A percentile compares a stretch with the other conserved stretches of the same genome.
phyloP scores from a whole-genome alignment of 2,888 invertebrate genomes.

The Chouioia cunea region DNA sequence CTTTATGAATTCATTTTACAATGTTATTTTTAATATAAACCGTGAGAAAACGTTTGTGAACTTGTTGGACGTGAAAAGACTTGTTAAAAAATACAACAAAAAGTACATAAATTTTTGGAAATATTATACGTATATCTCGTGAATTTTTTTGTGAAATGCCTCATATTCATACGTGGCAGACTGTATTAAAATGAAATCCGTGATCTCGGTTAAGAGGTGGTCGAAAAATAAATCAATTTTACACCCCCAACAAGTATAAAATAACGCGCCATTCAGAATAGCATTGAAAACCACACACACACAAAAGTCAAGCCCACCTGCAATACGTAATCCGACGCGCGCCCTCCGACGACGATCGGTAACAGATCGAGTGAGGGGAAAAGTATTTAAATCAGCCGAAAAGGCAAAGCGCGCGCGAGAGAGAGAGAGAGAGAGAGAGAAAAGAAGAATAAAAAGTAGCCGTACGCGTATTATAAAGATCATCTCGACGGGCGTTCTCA shows the following conservation, averaged over 20 bases:
- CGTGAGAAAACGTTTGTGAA: no score
- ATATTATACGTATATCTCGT: no score
- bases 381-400: neutral
- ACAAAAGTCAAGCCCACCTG: constrained; percentile 14
- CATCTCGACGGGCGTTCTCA: constrained; percentile 24
- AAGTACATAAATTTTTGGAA: no score
- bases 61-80: no score
- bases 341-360: constrained; percentile 5
- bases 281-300: neutral
- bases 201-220: no score
- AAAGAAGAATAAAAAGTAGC: neutral
- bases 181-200: no score
- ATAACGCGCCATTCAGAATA: no score
- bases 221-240: constrained; percentile 1
- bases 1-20: no score
- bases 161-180: no score
- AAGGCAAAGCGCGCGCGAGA: neutral
- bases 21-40: no score
- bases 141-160: no score
- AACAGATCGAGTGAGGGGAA: constrained; percentile 20
- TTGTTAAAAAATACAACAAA: no score
- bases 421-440: neutral
- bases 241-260: neutral
- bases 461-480: neutral
- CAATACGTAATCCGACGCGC: constrained; percentile 34